A percentile compares a stretch with the other conserved stretches of the same genome.
phyloP scores from a whole-genome alignment of 2,113 vertebrate species.

The Eurypyga helias region DNA sequence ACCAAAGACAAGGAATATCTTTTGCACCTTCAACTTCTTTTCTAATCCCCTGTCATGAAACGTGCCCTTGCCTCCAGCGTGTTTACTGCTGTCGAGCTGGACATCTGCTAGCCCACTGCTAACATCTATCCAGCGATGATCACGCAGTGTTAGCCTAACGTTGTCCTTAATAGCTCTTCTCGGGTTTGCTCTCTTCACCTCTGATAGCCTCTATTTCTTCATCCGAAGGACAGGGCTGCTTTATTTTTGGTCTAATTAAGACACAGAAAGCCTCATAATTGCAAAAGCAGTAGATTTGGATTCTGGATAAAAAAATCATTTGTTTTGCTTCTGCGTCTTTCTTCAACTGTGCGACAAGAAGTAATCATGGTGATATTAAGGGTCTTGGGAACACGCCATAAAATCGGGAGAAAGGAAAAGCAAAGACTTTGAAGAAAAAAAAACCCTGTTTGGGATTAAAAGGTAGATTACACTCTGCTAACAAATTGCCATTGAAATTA shows the following conservation, averaged over 20 bases:
- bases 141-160: constrained; percentile 21
- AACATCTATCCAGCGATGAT: constrained; percentile 57
- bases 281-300: background rate
- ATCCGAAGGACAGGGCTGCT: background rate
- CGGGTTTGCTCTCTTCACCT: background rate
- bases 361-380: background rate
- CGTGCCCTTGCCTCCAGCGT: background rate
- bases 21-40: background rate
- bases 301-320: background rate
- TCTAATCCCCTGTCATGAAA: background rate
- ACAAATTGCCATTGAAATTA: background rate
- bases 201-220: background rate
- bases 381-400: background rate
- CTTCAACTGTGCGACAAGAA: background rate
- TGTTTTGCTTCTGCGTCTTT: background rate
- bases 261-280: background rate
- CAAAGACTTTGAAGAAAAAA: background rate
- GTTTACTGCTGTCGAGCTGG: constrained; percentile 58
- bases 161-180: constrained; percentile 50
- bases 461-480: constrained; percentile 18
- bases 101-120: constrained; percentile 60
- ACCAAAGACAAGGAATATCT: background rate
- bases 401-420: background rate
- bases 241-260: constrained; percentile 40
- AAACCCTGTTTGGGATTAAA: constrained; percentile 23